Evolutionary conservation across 37 sponge, comb jelly and placozoan genomes (phyloP).

Genomic region (Diacarnus erythraeanus): DNA sequence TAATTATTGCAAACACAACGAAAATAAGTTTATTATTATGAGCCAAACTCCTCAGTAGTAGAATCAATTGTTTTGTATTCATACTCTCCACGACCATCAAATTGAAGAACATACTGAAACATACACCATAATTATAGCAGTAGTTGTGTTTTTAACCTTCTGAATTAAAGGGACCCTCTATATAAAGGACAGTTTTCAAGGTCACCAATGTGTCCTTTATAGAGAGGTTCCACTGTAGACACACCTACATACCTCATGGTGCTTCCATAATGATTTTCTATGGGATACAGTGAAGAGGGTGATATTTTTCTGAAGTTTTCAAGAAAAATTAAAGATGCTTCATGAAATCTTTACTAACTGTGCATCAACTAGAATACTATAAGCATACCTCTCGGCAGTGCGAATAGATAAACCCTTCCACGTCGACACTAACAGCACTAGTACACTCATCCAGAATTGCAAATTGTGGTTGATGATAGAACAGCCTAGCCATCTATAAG

Average conservation of each 20-base stretch:
- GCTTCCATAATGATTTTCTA: slow-evolving; percentile 92
- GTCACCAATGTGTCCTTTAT: background rate
- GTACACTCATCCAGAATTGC: slow-evolving; percentile 97
- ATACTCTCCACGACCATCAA: slow-evolving; percentile 90
- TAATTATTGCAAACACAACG: too few species aligned
- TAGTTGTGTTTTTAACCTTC: background rate
- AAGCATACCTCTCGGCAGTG: slow-evolving; percentile 84
- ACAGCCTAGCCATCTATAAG: slow-evolving; percentile 89
- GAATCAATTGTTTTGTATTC: slow-evolving; percentile 88
- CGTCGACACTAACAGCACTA: slow-evolving; percentile 95
- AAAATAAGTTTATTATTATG: too few species aligned
- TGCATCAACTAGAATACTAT: too few species aligned
- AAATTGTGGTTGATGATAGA: slow-evolving; percentile 96
- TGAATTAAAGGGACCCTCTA: background rate
- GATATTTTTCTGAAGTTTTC: slow-evolving; percentile 73
- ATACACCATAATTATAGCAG: background rate
- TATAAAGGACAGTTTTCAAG: background rate
- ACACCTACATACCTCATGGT: slow-evolving; percentile 79
- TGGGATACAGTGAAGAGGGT: slow-evolving; percentile 97
- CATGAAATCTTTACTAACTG: background rate
- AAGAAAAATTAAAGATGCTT: background rate
- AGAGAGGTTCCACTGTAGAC: background rate
- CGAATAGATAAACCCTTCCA: slow-evolving; percentile 88
- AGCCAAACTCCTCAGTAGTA: slow-evolving; percentile 90
- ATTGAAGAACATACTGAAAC: slow-evolving; percentile 86